phyloP scores from a whole-genome alignment of 2,113 vertebrate species.

The Chaetops frenatus region DNA sequence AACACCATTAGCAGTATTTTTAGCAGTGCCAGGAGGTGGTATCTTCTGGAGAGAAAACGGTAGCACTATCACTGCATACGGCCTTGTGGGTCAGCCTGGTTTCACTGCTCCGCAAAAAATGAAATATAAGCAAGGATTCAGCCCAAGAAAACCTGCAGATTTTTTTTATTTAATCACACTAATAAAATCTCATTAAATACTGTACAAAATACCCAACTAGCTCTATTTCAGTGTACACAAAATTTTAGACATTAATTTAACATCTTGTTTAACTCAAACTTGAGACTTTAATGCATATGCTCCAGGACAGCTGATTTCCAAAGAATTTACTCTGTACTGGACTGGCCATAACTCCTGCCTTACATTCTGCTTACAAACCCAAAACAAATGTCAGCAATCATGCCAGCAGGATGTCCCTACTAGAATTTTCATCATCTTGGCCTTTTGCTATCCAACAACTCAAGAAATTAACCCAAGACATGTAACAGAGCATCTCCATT shows the following conservation, averaged over 20 bases:
- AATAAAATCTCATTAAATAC: neutral
- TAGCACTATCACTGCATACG: neutral
- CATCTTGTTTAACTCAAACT: neutral
- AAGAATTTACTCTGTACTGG: neutral
- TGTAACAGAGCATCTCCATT: neutral
- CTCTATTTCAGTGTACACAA: neutral
- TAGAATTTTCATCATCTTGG: neutral
- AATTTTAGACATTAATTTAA: neutral
- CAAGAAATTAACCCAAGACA: neutral
- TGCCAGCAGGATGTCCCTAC: neutral
- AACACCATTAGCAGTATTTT: neutral
- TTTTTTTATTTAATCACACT: neutral
- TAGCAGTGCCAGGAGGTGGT: neutral
- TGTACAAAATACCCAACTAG: neutral
- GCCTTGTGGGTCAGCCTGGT: neutral
- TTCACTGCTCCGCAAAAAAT: rapidly evolving
- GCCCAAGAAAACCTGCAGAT: neutral
- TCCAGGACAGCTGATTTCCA: neutral
- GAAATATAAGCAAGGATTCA: neutral
- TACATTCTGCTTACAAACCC: neutral
- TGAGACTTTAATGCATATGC: neutral
- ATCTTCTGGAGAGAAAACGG: neutral
- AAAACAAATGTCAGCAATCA: neutral
- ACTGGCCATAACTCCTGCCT: neutral
- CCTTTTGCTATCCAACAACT: neutral